These are phyloP conservation scores for Acridotheres tristis DNA, from an alignment of 2,797 vertebrate species.

Conservation along the genomic window DNA sequence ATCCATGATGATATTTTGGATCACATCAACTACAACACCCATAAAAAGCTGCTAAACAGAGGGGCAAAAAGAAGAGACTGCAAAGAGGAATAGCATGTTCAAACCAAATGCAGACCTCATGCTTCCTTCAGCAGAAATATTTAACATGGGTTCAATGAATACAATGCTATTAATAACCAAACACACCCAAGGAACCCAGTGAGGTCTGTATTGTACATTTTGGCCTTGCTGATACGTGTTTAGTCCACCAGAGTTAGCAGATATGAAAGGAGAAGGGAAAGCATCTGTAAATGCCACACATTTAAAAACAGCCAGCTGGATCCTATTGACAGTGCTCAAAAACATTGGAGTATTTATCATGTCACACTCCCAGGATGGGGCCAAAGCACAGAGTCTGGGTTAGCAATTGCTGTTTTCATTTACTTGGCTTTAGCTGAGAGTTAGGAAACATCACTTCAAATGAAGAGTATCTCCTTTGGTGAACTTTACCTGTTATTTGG, in stretches of 20 bases:
- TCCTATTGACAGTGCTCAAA: not conserved
- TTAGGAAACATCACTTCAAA: not conserved
- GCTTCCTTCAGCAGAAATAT: not conserved
- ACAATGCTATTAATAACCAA: not conserved
- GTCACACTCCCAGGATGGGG: not conserved
- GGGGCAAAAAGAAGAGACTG: not conserved
- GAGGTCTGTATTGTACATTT: not conserved
- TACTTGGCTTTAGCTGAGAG: not conserved
- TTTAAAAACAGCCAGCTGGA: not conserved
- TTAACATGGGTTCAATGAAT: not conserved
- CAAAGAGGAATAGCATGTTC: not conserved
- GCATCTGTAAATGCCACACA: not conserved
- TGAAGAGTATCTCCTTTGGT: not conserved
- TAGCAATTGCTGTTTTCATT: not conserved
- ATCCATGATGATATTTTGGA: not conserved
- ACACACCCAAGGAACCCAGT: not conserved
- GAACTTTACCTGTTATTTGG: not conserved
- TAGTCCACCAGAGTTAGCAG: not conserved
- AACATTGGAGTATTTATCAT: not conserved
- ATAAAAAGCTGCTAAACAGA: not conserved
- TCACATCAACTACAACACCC: not conserved
- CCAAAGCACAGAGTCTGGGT: not conserved
- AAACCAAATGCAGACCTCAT: not conserved
- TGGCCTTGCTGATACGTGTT: rapidly evolving
- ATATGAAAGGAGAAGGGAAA: not conserved